Base-by-base conservation (phyloP, 2,797 vertebrate genomes). In the Sciaenops ocellatus region DNA sequence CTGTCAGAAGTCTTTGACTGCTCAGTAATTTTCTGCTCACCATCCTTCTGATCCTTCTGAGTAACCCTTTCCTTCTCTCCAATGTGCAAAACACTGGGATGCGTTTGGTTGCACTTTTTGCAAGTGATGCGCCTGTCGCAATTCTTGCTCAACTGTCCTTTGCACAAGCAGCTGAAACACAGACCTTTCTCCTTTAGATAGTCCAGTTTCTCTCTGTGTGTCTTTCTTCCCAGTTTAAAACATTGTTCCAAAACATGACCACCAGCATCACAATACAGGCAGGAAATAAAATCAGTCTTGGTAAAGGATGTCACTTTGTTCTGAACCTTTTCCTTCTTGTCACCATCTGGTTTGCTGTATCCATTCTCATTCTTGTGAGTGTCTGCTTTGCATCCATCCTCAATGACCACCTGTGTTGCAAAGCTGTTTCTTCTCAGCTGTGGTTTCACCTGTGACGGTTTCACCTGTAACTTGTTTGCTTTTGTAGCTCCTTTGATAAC, bases 131-230 rank as follows among this genome's bases (percentile, higher is more conserved):
- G 13, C 54, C 26, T 47, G 17, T 47, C 15, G 17, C 46, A 47
- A 44, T 15, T 54, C 22, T 13, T 54, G 9, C 51, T 54, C 13
- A 54, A 54, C 12, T 54, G 51, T 54, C 54, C 54, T 55, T 24
- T 55, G 24, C 26, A 28, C 54, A 55, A 55, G 12, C 24, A 17
- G 8, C 54, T 28, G 54, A 26, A 55, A 55, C 54, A 24, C 26
- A 55, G 54, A 55, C 54, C 54, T 55, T 55, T 55, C 24, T 28
- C 54, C 24, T 55, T 55, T 55, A 55, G 24, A 28, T 28, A 55
- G 54, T 55, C 54, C 6, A 55, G 26, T 55, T 55, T 55, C 26
- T 55, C 24, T 6, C 24, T 26, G 54, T 55, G 54, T 26, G 54
- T 28, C 54, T 28, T 55, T 28, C 6, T 55, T 28, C 54, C 54